Conservation (phyloP, 2,888 invertebrate species). For the Pecten maximus region DNA sequence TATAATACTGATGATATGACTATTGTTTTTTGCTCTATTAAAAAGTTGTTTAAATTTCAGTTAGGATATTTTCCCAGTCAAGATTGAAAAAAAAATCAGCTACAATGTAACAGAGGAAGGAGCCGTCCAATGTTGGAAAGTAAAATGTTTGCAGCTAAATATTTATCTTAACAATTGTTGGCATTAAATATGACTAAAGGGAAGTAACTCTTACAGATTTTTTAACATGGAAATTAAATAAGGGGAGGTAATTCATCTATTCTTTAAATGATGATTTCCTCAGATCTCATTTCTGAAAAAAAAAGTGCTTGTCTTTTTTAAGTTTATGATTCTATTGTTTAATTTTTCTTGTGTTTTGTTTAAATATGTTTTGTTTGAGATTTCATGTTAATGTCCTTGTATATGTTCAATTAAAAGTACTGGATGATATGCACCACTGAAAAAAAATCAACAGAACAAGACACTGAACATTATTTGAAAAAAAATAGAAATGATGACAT, state of each 20-base stretch:
- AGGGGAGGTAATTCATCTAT: not conserved
- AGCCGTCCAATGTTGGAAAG: not conserved
- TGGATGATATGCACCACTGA: not conserved
- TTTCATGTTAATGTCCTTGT: not conserved
- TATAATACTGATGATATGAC: not conserved
- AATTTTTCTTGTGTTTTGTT: not conserved
- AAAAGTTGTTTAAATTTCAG: not conserved
- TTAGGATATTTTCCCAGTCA: not conserved
- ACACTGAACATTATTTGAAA: too few relatives aligned
- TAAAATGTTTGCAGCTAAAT: not conserved
- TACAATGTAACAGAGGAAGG: not conserved
- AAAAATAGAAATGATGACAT: too few relatives aligned
- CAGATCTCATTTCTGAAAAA: not conserved
- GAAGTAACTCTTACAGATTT: not conserved
- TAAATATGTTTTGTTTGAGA: not conserved
- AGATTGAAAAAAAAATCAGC: not conserved
- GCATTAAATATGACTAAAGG: not conserved
- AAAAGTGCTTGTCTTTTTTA: constrained; percentile 14
- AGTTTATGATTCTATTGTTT: not conserved
- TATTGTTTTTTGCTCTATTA: not conserved
- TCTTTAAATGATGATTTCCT: not conserved
- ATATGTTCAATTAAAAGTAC: not conserved
- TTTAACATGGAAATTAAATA: not conserved
- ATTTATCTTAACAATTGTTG: not conserved
- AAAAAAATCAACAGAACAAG: too few relatives aligned